Percentiles rank a stretch among this genome's conserved stretches.
phyloP scores from a whole-genome alignment of 1,140 invertebrate species.

The Zaprionus inermis region DNA sequence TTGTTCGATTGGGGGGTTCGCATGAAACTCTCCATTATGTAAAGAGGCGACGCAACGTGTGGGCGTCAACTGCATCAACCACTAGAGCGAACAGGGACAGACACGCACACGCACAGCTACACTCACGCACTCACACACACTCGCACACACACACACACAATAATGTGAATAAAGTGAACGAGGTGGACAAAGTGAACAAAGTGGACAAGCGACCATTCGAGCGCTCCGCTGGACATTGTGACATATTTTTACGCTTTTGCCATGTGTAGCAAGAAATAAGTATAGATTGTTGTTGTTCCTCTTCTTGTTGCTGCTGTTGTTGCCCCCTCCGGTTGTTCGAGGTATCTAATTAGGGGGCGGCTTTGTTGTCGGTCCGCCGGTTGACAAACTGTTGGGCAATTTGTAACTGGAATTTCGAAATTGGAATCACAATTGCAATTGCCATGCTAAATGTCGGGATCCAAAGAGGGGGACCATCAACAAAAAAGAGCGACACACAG shows the following conservation, averaged over 20 bases:
- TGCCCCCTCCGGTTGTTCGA: slow-evolving; percentile 5
- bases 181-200: slow-evolving; percentile 18
- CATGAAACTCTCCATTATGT: slow-evolving; percentile 67
- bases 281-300: slow-evolving; percentile 15
- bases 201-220: slow-evolving; percentile 44
- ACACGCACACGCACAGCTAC: slow-evolving; percentile 21
- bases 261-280: slow-evolving; percentile 59
- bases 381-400: slow-evolving; percentile 70
- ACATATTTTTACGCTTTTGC: slow-evolving; percentile 80
- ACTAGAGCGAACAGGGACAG: slow-evolving; percentile 52
- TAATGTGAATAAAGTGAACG: slow-evolving; percentile 16
- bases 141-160: not conserved
- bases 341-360: slow-evolving; percentile 69
- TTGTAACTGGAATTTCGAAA: slow-evolving; percentile 47
- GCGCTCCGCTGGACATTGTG: slow-evolving; percentile 66
- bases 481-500: slow-evolving; percentile 11
- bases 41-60: slow-evolving; percentile 75
- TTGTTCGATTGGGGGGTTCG: slow-evolving; percentile 55
- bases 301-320: slow-evolving; percentile 13
- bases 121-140: not conserved
- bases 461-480: not conserved
- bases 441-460: slow-evolving; percentile 24
- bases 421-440: slow-evolving; percentile 48
- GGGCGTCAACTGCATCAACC: slow-evolving; percentile 71
- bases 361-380: slow-evolving; percentile 61